Conservation (phyloP, 2,797 vertebrate genomes). For the Lacerta bilineata region DNA sequence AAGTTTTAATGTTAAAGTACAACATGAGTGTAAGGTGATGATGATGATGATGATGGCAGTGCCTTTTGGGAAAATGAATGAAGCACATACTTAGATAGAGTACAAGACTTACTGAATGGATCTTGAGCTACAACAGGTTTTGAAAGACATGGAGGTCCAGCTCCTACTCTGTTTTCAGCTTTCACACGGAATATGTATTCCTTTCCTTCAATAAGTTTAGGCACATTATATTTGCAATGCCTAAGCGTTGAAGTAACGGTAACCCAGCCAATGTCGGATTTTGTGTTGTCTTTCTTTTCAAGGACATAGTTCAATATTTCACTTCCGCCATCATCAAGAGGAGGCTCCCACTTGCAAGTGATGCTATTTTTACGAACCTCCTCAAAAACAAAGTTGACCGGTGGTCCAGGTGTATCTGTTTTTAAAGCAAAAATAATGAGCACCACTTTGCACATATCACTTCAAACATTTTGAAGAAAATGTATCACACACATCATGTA, state of each 20-base stretch:
- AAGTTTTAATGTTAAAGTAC: neutral
- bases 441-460: neutral
- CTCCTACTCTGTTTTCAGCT: constrained; percentile 94
- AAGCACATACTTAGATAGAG: constrained; percentile 30
- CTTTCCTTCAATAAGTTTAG: constrained; percentile 96
- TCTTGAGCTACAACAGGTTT: constrained; percentile 93
- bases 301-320: constrained; percentile 97
- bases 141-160: constrained; percentile 90
- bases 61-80: neutral
- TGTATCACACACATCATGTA: neutral
- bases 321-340: constrained; percentile 97
- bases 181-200: constrained; percentile 95
- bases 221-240: constrained; percentile 91
- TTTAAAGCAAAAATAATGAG: constrained; percentile 51
- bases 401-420: constrained; percentile 92
- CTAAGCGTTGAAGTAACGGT: constrained; percentile 89
- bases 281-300: constrained; percentile 98
- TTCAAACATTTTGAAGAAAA: neutral
- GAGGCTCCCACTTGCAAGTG: constrained; percentile 95
- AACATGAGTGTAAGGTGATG: neutral
- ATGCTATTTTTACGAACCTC: constrained; percentile 94
- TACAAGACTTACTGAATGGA: constrained; percentile 90
- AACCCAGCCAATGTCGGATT: constrained; percentile 93
- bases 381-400: constrained; percentile 93
- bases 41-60: neutral